These are phyloP conservation scores for Corbicula japonica DNA, from an alignment of 2,888 invertebrate genomes.

Conservation along the genomic window DNA sequence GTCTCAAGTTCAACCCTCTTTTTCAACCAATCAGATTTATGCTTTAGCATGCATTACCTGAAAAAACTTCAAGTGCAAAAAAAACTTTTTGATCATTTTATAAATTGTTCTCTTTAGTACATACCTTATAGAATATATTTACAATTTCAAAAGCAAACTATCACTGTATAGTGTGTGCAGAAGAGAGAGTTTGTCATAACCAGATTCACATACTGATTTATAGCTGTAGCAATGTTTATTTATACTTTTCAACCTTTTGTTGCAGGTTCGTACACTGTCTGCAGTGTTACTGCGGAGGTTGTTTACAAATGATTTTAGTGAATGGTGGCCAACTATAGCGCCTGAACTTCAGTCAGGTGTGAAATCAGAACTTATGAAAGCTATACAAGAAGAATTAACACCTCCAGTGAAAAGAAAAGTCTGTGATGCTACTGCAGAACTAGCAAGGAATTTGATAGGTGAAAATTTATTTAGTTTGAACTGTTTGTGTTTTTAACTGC, in stretches of 20 bases:
- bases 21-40: too few relatives aligned
- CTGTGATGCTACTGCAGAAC: slow-evolving; percentile 98
- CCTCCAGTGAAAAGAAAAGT: slow-evolving; percentile 94
- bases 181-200: too few relatives aligned
- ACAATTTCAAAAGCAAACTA: neutral
- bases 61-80: too few relatives aligned
- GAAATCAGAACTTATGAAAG: slow-evolving; percentile 94
- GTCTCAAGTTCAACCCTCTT: too few relatives aligned
- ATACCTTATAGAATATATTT: too few relatives aligned
- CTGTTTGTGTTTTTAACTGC: too few relatives aligned
- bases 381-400: slow-evolving; percentile 93
- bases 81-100: too few relatives aligned
- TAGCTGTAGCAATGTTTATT: neutral
- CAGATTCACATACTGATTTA: too few relatives aligned
- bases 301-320: slow-evolving; percentile 94
- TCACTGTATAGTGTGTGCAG: neutral
- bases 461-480: too few relatives aligned
- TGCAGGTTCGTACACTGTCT: slow-evolving; percentile 93
- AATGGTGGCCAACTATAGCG: slow-evolving; percentile 95
- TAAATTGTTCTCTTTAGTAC: too few relatives aligned
- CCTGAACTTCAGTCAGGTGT: slow-evolving; percentile 94
- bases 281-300: slow-evolving; percentile 97
- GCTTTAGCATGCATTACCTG: too few relatives aligned
- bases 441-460: slow-evolving; percentile 92
- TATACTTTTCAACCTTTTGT: slow-evolving; percentile 14